Percentiles rank a stretch among this genome's conserved stretches.
phyloP scores from a whole-genome alignment of 2,888 invertebrate species.

The Eupithecia inturbata region DNA sequence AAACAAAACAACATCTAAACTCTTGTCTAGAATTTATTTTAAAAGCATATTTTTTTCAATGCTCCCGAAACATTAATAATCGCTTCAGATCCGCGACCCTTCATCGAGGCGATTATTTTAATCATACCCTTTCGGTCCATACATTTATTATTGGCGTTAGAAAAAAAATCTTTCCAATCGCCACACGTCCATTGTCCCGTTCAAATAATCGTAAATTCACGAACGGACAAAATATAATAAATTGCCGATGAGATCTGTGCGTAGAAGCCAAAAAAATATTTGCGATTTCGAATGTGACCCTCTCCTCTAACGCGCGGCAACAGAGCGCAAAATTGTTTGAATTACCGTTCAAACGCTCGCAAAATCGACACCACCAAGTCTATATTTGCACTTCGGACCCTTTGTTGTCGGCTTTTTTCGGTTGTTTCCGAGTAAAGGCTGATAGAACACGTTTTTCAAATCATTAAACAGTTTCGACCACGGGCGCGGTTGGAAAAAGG shows the following conservation, averaged over 20 bases:
- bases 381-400: slow-evolving; percentile 82
- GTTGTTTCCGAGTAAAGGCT: slow-evolving; percentile 82
- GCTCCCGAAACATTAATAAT: slow-evolving; percentile 30
- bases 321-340: slow-evolving; percentile 56
- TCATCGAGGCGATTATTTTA: slow-evolving; percentile 46
- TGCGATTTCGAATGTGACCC: slow-evolving; percentile 36
- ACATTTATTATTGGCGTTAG: slow-evolving; percentile 78
- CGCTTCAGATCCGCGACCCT: slow-evolving; percentile 36
- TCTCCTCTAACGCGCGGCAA: slow-evolving; percentile 39
- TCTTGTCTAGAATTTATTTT: background rate
- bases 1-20: background rate
- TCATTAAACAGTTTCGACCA: slow-evolving; percentile 84
- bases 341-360: slow-evolving; percentile 40
- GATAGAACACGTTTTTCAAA: slow-evolving; percentile 85
- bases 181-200: slow-evolving; percentile 71
- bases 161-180: slow-evolving; percentile 77
- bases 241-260: slow-evolving; percentile 83
- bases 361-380: slow-evolving; percentile 63
- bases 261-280: slow-evolving; percentile 62
- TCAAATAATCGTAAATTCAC: slow-evolving; percentile 83
- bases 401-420: slow-evolving; percentile 82
- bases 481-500: slow-evolving; percentile 72
- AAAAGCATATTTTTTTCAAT: slow-evolving; percentile 18
- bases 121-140: slow-evolving; percentile 54
- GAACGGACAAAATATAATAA: slow-evolving; percentile 84